Base-by-base conservation (phyloP, 1,140 invertebrate genomes). In the Trichonephila inaurata region DNA sequence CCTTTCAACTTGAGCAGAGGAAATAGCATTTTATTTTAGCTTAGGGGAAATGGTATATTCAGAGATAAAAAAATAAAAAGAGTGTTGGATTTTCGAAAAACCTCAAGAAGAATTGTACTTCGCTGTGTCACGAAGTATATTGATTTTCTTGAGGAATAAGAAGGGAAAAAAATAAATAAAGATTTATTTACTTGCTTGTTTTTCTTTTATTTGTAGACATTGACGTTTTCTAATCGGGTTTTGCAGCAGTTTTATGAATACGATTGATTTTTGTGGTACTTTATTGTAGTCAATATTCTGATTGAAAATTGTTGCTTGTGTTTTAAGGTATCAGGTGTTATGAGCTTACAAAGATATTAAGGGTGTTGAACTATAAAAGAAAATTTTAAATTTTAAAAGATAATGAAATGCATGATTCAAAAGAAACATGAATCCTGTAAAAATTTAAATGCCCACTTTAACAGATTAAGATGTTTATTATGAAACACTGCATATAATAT, bases 11-110 rank as follows among this genome's bases (percentile, higher is more conserved):
- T 62, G 60, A 87, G 85, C 58, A 87, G 51, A 51, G 58, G 85
- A 85, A 85, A 85, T 85, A 33, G 44, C 82, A 85, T 85, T 85
- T 85, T 60, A 85, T 85, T 85, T 85, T 58, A 85, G n/a, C 82
- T 85, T 24, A 85, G 10, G 44, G 44, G 58, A 85, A 85, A 85
- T 19, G 58, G 44, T 85, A 44, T 24, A 44, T 60, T 21, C 40
- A n/a, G 58, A 72, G 58, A 85, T 85, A 85, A 60, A 44, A 85
- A 44, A n/a, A 24, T 6, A 16, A 64, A 33, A n/a, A 51, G 19
- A 64, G 60, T 21, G 60, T 40, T 64, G 61, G 33, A 87, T 87
- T 87, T 87, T 87, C 21, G 14, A 62, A 40, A 87, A 87, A 87
- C 85, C 85, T 87, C 85, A 87, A 64, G 64, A 87, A 58, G 28